Base-by-base conservation (phyloP, 2,888 invertebrate species). In the Lithodes maja region DNA sequence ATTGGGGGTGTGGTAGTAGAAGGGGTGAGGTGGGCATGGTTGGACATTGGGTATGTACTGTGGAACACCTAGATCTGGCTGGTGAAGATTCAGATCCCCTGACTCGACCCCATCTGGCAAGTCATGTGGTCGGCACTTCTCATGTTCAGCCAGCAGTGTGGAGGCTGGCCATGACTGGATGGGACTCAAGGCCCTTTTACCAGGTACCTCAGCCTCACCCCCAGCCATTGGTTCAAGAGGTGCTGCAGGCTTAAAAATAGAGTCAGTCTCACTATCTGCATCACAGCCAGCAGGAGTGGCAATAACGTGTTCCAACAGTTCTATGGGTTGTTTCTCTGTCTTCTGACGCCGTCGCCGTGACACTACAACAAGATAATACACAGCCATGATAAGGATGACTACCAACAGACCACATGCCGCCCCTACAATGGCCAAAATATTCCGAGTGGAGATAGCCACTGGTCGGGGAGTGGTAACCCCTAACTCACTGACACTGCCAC, bases 151-250 rank as follows among this genome's bases (percentile, higher is more conserved):
- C 15, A 91, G 91, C 52, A 91, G 88, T 12, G 88, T 91, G 50
- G 91, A 91, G 55, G 91, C 91, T 7, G 91, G 91, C 91, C 91
- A 91, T 5, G 91, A 91, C 84, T 91, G 91, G 54, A 91, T 88
- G 15, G 91, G 91, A 68, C 91, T 91, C 55, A 91, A 69, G n/a
- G 91, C 82, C 33, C 91, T 81, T 71, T 87, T 87, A 15, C 85
- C 87, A 5, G 85, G 53, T 53, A 87, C 85, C 54, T 91, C 91
- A 15, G 90, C 83, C 61, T 90, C 90, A 50, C 85, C 87, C 52
- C 86, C 89, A 2, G 69, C 86, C n/a, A 84, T 17, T 15, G 87
- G 86, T 54, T 91, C 88, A n/a, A 85, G 81, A 2, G 91, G 88
- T 3, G 87, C 90, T 3, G 91, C 88, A n/a, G 87, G 91, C 61